These are phyloP conservation scores for Aepyceros melampus DNA, from an alignment of 2,113 vertebrate species.

Conservation along the genomic window DNA sequence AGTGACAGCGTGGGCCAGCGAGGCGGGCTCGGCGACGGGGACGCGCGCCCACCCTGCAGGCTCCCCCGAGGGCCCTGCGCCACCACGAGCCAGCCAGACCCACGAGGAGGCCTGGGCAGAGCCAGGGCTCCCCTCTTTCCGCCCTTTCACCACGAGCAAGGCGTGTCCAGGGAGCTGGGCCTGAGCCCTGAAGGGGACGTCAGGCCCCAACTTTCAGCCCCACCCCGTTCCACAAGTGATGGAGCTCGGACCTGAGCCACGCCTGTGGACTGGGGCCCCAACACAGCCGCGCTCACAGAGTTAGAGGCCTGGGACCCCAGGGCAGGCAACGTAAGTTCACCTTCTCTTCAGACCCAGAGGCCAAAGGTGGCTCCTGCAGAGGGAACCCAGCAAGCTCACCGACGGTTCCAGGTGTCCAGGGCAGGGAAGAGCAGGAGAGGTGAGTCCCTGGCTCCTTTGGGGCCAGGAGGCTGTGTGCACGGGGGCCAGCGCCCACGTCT, in stretches of 20 bases:
- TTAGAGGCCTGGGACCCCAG: neutral
- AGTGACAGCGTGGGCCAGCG: neutral
- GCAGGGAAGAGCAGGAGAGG: neutral
- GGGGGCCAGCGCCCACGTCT: neutral
- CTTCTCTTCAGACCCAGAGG: neutral
- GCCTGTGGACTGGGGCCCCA: neutral
- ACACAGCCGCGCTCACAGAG: neutral
- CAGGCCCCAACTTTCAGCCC: neutral
- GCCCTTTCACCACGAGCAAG: neutral
- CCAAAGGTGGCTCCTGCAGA: neutral
- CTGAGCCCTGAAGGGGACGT: neutral
- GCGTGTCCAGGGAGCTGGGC: rapidly evolving
- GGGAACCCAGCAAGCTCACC: neutral
- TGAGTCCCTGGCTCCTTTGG: too few relatives aligned
- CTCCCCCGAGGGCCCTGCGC: neutral
- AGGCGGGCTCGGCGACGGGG: neutral
- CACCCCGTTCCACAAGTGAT: neutral
- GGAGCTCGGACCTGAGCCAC: neutral
- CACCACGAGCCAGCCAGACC: neutral
- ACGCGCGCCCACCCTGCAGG: neutral
- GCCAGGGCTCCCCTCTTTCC: neutral
- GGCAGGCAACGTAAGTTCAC: neutral
- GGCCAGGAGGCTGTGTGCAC: neutral
- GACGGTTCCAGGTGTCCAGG: neutral
- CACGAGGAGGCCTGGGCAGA: neutral